Evolutionary conservation across 1,140 invertebrate genomes (phyloP).

Genomic region (Hylaeus anthracinus): DNA sequence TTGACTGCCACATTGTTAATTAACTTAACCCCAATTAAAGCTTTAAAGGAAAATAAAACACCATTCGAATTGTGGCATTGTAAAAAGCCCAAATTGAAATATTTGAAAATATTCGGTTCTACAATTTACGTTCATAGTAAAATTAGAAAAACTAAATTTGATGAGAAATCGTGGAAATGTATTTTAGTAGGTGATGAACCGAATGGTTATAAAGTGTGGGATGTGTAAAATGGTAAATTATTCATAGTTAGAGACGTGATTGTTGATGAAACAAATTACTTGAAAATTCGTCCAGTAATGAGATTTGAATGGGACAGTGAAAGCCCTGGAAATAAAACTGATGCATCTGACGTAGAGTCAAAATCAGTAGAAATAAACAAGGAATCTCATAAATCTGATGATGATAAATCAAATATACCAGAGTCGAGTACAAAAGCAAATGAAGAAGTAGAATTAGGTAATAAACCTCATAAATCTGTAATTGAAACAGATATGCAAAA

Average conservation of each 20-base stretch:
- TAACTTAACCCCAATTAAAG: conserved; percentile 74
- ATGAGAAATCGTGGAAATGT: conserved; percentile 72
- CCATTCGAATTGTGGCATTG: conserved; percentile 79
- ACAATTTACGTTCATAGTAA: conserved; percentile 77
- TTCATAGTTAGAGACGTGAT: background rate
- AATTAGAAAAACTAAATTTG: conserved; percentile 74
- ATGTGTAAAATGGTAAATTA: background rate
- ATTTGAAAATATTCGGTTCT: conserved; percentile 80
- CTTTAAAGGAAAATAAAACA: conserved; percentile 60
- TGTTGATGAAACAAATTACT: background rate
- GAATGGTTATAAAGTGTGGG: conserved; percentile 74
- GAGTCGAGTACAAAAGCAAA: background rate
- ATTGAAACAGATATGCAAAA: background rate
- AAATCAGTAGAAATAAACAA: background rate
- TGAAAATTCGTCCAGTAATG: background rate
- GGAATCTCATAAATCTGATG: conserved; percentile 2
- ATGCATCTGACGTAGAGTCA: background rate
- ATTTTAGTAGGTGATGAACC: conserved; percentile 75
- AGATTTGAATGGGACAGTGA: background rate
- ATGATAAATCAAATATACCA: conserved; percentile 1
- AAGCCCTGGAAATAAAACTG: background rate
- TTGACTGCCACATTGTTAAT: conserved; percentile 76
- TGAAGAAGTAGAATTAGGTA: background rate
- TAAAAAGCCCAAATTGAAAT: conserved; percentile 76
- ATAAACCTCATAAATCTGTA: background rate